Evolutionary conservation across 2,113 vertebrate genomes (phyloP), one percentile per base, ranked within the genome.

Genomic region (Phaethon lepturus): DNA sequence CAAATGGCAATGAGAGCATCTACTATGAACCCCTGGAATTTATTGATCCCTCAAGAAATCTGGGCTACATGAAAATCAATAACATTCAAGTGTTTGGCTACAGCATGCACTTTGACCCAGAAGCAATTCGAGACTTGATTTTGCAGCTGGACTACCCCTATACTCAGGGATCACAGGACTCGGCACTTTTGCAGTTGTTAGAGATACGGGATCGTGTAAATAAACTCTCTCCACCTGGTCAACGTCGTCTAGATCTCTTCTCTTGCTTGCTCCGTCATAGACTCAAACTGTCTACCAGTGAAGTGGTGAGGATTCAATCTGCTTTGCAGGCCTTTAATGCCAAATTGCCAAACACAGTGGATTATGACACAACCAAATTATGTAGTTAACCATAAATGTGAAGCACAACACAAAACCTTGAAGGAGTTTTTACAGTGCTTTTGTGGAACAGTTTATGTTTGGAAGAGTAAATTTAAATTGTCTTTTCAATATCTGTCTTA

Each of bases 41-140:
- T 69, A 98, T 99, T 3, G 99, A 99, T 86, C 99, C 99, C 26
- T 98, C 98, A 1, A 98, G 99, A 73, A 99, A 99, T 92, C 98
- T 99, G 98, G 99, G 99, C 84, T 99, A 99, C 96, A 99, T 99
- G 99, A 99, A 99, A 98, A 99, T 99, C 97, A 99, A 99, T 97
- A 98, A 99, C 97, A 99, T 99, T 87, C 99, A 99, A 98, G 99
- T 99, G 86, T 99, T 99, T 92, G 99, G 99, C 96, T 99, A 99
- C 98, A 99, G 99, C 98, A 99, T 99, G 99, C 99, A 99, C 98
- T 99, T 99, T 45, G 99, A 99, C 97, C 99, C 99, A 0, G 99
- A 99, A 83, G 99, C 99, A 2, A 99, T 99, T 52, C 98, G 99
- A 67, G 99, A 99, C 97, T 98, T 99, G 97, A 99, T 99, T 90